Evolutionary conservation across 2,797 vertebrate genomes (phyloP).

Genomic region (Semotilus atromaculatus): DNA sequence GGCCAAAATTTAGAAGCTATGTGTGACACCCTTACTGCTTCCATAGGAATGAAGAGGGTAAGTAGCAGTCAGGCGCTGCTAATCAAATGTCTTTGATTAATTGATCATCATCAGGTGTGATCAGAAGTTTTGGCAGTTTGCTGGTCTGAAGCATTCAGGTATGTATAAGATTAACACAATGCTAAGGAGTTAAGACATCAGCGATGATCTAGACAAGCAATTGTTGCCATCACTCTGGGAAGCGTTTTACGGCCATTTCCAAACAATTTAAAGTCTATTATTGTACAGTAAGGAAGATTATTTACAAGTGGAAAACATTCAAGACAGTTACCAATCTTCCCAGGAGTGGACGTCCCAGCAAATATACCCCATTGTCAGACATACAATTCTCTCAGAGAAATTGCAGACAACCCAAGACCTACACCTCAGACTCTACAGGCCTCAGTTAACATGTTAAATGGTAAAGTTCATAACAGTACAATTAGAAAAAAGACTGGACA

Average conservation of each 20-base stretch:
- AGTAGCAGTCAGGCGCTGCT: too few relatives aligned
- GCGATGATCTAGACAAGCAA: too few relatives aligned
- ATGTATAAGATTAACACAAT: too few relatives aligned
- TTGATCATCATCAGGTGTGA: too few relatives aligned
- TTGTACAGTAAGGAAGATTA: not conserved
- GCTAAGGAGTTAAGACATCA: too few relatives aligned
- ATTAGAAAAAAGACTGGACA: not conserved
- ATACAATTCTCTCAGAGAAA: not conserved
- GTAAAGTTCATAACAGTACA: not conserved
- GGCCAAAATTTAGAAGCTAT: too few relatives aligned
- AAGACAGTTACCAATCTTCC: not conserved
- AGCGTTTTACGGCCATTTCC: not conserved
- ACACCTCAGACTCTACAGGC: not conserved
- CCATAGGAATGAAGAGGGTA: too few relatives aligned
- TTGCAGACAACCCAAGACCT: not conserved
- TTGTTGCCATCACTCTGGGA: not conserved
- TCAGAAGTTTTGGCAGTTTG: too few relatives aligned
- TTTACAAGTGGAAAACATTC: not conserved
- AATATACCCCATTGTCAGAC: not conserved
- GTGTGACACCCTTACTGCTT: too few relatives aligned
- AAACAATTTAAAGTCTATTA: not conserved
- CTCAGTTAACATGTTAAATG: not conserved
- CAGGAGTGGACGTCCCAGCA: not conserved
- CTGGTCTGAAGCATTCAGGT: too few relatives aligned
- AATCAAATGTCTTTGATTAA: too few relatives aligned